Percentiles rank a stretch among this genome's conserved stretches.
These are phyloP conservation scores for Machaerirhynchus nigripectus DNA, from an alignment of 2,113 vertebrate species.

Conservation along the genomic window DNA sequence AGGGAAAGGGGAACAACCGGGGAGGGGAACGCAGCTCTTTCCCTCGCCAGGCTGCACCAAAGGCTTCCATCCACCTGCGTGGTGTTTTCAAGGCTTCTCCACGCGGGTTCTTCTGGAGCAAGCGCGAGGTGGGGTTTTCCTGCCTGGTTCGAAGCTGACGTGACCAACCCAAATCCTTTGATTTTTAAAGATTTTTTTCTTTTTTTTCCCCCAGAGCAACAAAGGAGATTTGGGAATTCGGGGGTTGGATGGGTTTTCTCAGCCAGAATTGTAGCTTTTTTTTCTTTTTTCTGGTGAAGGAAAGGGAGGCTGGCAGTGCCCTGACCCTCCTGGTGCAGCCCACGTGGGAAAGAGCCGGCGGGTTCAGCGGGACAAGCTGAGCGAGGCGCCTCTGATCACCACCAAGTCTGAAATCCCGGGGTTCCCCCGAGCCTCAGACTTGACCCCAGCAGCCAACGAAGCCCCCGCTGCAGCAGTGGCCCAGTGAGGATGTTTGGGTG, in stretches of 20 bases:
- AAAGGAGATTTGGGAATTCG: not conserved
- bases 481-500: not conserved
- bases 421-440: conserved; percentile 15
- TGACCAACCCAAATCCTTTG: not conserved
- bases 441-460: conserved; percentile 15
- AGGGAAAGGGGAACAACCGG: not conserved
- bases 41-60: conserved; percentile 53
- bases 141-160: not conserved
- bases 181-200: not conserved
- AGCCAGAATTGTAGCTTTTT: not conserved
- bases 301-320: not conserved
- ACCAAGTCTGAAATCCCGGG: conserved; percentile 12
- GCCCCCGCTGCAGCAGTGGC: not conserved
- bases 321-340: conserved; percentile 49
- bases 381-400: not conserved
- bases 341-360: not conserved
- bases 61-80: accelerated
- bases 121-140: not conserved
- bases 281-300: not conserved
- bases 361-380: not conserved
- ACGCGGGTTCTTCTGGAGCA: not conserved
- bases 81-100: not conserved
- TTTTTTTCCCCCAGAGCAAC: too few relatives aligned
- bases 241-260: not conserved
- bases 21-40: not conserved